Base-by-base conservation (phyloP, 1,140 invertebrate genomes). In the Drosophila prosaltans region DNA sequence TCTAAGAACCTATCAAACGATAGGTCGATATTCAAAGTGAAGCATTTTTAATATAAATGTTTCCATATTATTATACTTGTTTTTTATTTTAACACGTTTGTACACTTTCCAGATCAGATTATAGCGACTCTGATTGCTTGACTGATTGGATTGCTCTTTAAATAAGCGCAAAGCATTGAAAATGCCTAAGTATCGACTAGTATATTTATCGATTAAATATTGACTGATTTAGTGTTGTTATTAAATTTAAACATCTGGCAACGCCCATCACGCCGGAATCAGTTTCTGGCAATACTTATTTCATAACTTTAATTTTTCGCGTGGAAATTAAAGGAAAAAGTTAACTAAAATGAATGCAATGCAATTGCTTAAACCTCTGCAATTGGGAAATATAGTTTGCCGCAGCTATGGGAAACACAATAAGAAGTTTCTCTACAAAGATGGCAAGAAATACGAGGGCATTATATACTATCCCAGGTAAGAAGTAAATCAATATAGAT, bases 381-480 rank as follows among this genome's bases (percentile, higher is more conserved):
- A 76, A 40, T 48, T 78, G 9, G 64, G 32, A 48, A 48, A 67
- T 2, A 51, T 70, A 26, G 36, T 72, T 1, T 40, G 66, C 5
- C 90, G 91, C 32, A 65, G 24, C 65, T 92, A 92, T 60, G 91
- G 91, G 41, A 92, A 92, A 58, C 91, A 92, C 60, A 92, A 92
- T 36, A 92, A 92, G 48, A 92, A 92, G 54, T 91, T 72, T 55
- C 62, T 92, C 4, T 92, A 91, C 70, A 92, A 91, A 55, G 81
- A 92, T 65, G 91, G 91, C 40, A 76, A 90, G 67, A 92, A 91
- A 82, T 94, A 93, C 78, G 93, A 84, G 32, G 74, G 81, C 0
- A 80, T 95, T 21, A 93, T 81, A 8, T 95, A 94, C 83, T 94
- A 93, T 85, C 94, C 94, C 69, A 93, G 93, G 94, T 94, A 80